Evolutionary conservation across 2,113 vertebrate genomes (phyloP).

Genomic region (Emydocephalus ijimae): DNA sequence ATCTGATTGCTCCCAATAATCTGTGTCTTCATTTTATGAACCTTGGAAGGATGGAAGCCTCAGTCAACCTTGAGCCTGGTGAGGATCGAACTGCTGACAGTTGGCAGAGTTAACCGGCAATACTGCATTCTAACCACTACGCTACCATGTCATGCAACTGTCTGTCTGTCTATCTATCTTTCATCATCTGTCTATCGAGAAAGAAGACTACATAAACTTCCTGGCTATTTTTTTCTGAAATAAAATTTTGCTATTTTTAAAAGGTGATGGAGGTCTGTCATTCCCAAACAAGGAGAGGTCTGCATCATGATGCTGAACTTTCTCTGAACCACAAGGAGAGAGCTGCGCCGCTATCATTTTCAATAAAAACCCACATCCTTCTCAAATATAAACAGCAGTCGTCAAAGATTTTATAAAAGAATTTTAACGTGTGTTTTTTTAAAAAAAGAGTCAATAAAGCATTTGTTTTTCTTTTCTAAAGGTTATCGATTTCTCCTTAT

Average conservation of each 20-base stretch:
- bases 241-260: not conserved
- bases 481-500: not conserved
- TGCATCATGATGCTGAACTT: not conserved
- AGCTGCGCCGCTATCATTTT: not conserved
- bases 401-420: not conserved
- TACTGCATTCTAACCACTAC: no score
- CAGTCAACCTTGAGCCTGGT: no score
- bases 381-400: conserved; percentile 1
- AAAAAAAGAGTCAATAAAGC: not conserved
- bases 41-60: no score
- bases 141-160: no score
- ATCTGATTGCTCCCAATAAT: no score
- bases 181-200: not conserved
- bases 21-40: no score
- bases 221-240: not conserved
- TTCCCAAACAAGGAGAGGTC: not conserved
- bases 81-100: no score
- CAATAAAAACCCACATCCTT: conserved; percentile 9
- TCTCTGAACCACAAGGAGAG: conserved; percentile 1
- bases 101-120: no score
- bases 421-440: not conserved
- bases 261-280: not conserved
- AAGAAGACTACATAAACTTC: not conserved
- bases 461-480: not conserved
- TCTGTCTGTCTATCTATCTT: no score